phyloP scores from a whole-genome alignment of 23 tunicate species.

The Ciona savignyi region DNA sequence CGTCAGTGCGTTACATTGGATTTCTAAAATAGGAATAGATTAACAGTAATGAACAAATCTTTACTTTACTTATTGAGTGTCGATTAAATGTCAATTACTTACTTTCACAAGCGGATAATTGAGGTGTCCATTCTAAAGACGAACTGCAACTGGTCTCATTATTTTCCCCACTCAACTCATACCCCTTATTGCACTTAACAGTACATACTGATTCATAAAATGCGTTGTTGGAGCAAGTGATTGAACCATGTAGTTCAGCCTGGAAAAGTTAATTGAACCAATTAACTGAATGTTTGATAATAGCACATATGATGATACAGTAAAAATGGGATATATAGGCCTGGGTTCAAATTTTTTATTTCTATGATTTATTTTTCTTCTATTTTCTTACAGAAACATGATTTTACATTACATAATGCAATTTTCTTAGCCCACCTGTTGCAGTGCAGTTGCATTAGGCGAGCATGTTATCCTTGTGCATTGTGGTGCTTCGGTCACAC shows the following conservation, averaged over 20 bases:
- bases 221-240: conserved; percentile 43
- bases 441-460: conserved; percentile 14
- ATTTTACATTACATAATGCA: too few relatives aligned
- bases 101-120: conserved; percentile 47
- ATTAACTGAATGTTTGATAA: too few relatives aligned
- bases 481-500: conserved; percentile 14
- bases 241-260: conserved; percentile 34
- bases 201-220: conserved; percentile 43
- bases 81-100: too few relatives aligned
- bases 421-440: conserved; percentile 47
- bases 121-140: conserved; percentile 23
- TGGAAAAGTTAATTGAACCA: too few relatives aligned
- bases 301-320: too few relatives aligned
- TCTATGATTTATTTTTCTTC: too few relatives aligned
- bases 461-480: conserved; percentile 34
- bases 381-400: too few relatives aligned
- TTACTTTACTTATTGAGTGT: too few relatives aligned
- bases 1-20: conserved; percentile 18
- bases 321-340: too few relatives aligned
- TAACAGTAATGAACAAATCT: too few relatives aligned
- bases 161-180: conserved; percentile 15
- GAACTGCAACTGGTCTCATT: conserved; percentile 29
- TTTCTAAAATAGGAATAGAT: too few relatives aligned
- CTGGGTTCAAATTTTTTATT: too few relatives aligned
- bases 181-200: conserved; percentile 58